Conservation (phyloP, 2,888 invertebrate species). For the Euproctis similis region DNA sequence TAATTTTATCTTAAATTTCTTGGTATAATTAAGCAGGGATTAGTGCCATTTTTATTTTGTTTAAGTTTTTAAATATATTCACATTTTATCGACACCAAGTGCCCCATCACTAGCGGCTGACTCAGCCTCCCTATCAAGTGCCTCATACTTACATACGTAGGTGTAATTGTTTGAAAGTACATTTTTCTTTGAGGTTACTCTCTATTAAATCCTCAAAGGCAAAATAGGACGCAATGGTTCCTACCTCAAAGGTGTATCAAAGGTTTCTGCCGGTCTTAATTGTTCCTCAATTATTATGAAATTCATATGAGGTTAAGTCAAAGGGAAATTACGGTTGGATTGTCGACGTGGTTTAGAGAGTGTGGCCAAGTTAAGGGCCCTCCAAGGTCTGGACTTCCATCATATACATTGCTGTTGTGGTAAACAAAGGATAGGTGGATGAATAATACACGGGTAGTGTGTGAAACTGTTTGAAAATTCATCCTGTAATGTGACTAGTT, state of each 20-base stretch:
- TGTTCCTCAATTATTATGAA: constrained; percentile 72
- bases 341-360: constrained; percentile 8
- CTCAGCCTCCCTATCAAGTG: constrained; percentile 62
- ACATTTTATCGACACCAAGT: constrained; percentile 20
- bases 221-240: constrained; percentile 66
- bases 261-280: constrained; percentile 59
- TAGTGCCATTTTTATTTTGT: no score
- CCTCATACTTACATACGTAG: constrained; percentile 70
- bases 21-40: no score
- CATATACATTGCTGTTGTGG: no score
- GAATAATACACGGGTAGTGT: no score
- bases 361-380: constrained; percentile 11
- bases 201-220: constrained; percentile 70
- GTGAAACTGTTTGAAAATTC: no score
- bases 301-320: constrained; percentile 47
- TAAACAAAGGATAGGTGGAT: no score
- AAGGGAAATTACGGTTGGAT: constrained; percentile 33
- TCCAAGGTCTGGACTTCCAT: no score
- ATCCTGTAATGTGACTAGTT: no score
- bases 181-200: constrained; percentile 76
- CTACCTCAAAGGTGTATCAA: constrained; percentile 61
- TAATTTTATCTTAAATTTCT: no score
- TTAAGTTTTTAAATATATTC: not conserved
- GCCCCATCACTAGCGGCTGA: constrained; percentile 46
- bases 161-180: constrained; percentile 73